phyloP scores from a whole-genome alignment of 2,113 vertebrate species.

The Galeopterus variegatus region DNA sequence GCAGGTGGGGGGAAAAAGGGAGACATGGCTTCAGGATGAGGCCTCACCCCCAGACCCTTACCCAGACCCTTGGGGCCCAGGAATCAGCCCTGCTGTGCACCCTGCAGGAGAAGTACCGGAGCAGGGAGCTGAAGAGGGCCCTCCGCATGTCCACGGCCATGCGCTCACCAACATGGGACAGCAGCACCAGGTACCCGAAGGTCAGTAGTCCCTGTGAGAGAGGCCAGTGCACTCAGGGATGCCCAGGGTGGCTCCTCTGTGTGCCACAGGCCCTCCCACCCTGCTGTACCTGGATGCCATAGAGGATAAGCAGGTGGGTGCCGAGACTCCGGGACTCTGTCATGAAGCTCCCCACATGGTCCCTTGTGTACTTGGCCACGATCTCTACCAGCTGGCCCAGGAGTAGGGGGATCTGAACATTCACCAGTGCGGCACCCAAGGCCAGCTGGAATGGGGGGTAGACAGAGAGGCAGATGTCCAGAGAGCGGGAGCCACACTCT shows the following conservation, averaged over 20 bases:
- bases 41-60: neutral
- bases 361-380: conserved; percentile 91
- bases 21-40: neutral
- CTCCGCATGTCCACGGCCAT: conserved; percentile 95
- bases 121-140: conserved; percentile 92
- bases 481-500: neutral
- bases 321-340: conserved; percentile 90
- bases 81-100: neutral
- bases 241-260: fast-evolving
- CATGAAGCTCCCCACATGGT: conserved; percentile 89
- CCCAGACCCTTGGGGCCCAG: too few relatives aligned
- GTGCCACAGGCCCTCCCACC: neutral
- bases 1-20: neutral
- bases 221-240: neutral
- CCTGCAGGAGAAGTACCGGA: conserved; percentile 88
- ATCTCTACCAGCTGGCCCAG: conserved; percentile 96
- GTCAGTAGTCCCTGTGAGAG: conserved; percentile 93
- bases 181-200: conserved; percentile 94
- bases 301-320: conserved; percentile 91
- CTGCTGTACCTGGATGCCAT: conserved; percentile 92
- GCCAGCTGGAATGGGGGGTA: conserved; percentile 90
- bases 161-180: conserved; percentile 94
- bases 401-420: conserved; percentile 95
- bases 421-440: conserved; percentile 93
- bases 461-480: neutral